Base-by-base conservation (phyloP, 2,113 vertebrate species). In the Anhinga anhinga region DNA sequence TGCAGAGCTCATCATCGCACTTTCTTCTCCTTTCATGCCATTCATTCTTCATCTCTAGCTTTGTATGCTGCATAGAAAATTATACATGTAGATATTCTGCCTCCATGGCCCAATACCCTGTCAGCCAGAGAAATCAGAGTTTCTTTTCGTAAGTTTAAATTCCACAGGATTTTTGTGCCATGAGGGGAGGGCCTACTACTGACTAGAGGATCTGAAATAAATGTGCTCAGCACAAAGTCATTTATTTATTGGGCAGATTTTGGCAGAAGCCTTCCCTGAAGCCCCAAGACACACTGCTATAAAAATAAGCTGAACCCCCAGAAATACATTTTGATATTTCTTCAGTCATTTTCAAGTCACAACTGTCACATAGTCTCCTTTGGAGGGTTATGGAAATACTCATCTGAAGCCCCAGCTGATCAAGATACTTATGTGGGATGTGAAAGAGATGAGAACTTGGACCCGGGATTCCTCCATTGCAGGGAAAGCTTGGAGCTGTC, bases 381-480 rank as follows among this genome's bases (percentile, higher is more conserved):
- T 40, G 32, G 30, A 82, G 18, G 23, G 19, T 40, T 82, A 26
- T 13, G 30, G 49, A 74, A 88, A 79, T 62, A 92, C 6, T 61
- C 40, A 42, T 27, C 23, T 81, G 77, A 77, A 72, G 15, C 45
- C 22, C 15, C 40, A 71, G 27, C 4, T 92, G 63, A 44, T 65
- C 42, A 73, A 78, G 44, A 25, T 65, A 7, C 27, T 70, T 82
- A 26, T 61, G 44, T 74, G 45, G 34, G 50, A 66, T 55, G 17
- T 32, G 34, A 88, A 73, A 81, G 55, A 82, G 11, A 55, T 12
- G 15, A 85, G 52, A 82, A 70, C 34, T 42, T 70, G 36, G 50
- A 61, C 26, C 15, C 0, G 0, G 55, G 8, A 61, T 82, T 74
- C 79, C 13, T 65, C 18, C 17, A 61, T 32, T 1, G 1, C 70